phyloP scores from a whole-genome alignment of 2,797 vertebrate species.

The Amphiprion clarkii region DNA sequence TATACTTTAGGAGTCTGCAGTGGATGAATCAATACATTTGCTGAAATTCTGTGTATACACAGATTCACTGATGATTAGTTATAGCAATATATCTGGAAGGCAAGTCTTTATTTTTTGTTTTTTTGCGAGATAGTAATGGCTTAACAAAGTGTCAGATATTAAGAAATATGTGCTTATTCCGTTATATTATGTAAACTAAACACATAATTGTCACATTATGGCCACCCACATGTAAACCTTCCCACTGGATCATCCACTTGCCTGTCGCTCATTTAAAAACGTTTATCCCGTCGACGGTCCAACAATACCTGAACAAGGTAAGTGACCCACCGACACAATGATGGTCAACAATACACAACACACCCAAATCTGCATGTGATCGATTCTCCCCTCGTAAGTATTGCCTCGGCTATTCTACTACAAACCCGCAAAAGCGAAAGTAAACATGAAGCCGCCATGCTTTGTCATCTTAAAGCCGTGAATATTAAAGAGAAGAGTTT shows the following conservation, averaged over 20 bases:
- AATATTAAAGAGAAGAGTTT: slow-evolving; percentile 11
- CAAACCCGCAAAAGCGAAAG: slow-evolving; percentile 45
- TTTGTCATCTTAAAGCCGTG: neutral
- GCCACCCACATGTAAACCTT: neutral
- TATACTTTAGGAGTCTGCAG: neutral
- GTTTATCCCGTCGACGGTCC: no score
- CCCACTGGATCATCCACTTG: neutral
- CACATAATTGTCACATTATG: neutral
- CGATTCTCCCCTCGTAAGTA: slow-evolving; percentile 9
- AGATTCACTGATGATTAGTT: neutral
- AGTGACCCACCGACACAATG: slow-evolving; percentile 8
- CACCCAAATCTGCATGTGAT: neutral
- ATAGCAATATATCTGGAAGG: neutral
- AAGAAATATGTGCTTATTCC: no score
- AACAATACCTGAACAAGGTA: neutral
- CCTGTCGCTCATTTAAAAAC: neutral
- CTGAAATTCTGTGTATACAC: neutral
- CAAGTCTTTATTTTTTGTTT: neutral
- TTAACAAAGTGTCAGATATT: no score
- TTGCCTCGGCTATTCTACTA: neutral
- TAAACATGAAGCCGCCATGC: slow-evolving; percentile 31
- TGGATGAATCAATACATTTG: neutral
- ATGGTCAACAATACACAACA: neutral
- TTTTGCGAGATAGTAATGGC: no score
- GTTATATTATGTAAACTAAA: neutral